Evolutionary conservation across 2,888 invertebrate species (phyloP), one percentile per base, ranked within the genome.

Genomic region (Napeogenes sylphis): DNA sequence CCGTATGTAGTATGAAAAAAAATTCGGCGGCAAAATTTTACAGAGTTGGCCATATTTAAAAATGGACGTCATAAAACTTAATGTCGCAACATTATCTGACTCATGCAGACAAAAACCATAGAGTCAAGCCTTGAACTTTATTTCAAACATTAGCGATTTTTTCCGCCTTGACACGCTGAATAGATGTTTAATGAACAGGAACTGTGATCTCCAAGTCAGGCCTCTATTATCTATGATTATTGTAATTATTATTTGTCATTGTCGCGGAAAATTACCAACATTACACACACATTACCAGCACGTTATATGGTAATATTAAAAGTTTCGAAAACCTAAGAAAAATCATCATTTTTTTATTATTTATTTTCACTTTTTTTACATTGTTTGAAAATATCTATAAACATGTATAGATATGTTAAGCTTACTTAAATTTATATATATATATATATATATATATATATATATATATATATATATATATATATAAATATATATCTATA

Each of bases 61-160:
- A 42, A 57, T 47, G 38, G 57, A 55, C 53, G 58, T 61, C 58
- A 61, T 67, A 67, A 67, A 64, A 67, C 46, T 64, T 67, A 64
- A 64, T 61, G 67, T 62, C 59, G 61, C 67, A 67, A 64, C 64
- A 62, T 64, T 64, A 63, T 58, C 60, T 67, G 67, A 67, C 58
- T 67, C 67, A 67, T 21, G 45, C 57, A 38, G 30, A 47, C 61
- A 58, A 63, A 56, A 63, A 61, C 61, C 61, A 65, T 67, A 59
- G 55, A 42, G 60, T 57, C 35, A 58, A 33, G 45, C 67, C 67
- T 67, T 65, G 64, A 62, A 62, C 62, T 67, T 61, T 68, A 63
- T 55, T 45, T 64, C 55, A 61, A 65, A 63, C 62, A 65, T 68
- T 68, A 70, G 64, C 65, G 66, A 67, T 62, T 61, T 60, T 67